phyloP scores from a whole-genome alignment of 2,113 vertebrate genomes.

The Agapornis roseicollis region DNA sequence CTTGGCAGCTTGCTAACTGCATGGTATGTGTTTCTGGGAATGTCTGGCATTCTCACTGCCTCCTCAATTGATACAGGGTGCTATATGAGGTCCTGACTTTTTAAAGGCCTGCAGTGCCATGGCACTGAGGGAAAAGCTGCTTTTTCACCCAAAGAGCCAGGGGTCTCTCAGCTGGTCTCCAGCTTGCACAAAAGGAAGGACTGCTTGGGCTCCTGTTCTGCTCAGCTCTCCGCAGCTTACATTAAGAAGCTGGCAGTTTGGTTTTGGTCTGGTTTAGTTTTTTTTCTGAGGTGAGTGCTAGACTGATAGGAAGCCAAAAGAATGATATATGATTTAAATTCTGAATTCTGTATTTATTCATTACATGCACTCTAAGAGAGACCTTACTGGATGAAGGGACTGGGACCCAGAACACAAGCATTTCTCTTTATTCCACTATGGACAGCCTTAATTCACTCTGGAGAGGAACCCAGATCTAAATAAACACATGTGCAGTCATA shows the following conservation, averaged over 20 bases:
- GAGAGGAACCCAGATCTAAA: not conserved
- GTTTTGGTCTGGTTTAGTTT: not conserved
- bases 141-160: fast-evolving
- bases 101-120: not conserved
- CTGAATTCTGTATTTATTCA: not conserved
- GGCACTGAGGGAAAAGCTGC: not conserved
- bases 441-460: not conserved
- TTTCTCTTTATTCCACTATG: not conserved
- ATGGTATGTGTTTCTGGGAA: not conserved
- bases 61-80: not conserved
- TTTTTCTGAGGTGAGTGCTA: not conserved
- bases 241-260: not conserved
- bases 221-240: not conserved
- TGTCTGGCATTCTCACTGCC: not conserved
- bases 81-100: not conserved
- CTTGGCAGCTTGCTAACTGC: not conserved
- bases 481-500: not conserved
- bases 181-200: not conserved
- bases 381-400: not conserved
- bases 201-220: not conserved
- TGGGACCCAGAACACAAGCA: not conserved
- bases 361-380: not conserved
- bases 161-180: not conserved
- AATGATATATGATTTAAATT: not conserved
- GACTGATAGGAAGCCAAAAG: not conserved